Base-by-base conservation (phyloP, 2,113 vertebrate genomes). In the Sigmodon hispidus region DNA sequence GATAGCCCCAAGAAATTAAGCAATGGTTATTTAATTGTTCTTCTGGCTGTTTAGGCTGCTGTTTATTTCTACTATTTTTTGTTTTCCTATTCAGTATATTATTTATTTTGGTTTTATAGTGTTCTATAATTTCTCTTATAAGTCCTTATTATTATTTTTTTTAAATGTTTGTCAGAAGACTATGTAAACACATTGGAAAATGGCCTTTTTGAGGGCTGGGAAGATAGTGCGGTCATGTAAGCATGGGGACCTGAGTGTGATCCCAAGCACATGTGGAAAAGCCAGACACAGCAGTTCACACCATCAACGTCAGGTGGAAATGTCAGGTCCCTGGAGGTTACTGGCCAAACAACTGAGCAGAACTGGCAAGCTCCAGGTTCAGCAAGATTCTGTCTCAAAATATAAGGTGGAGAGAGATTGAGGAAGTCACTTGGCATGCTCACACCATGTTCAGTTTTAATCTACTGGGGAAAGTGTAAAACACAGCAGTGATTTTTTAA, bases 51-150 rank as follows among this genome's bases (percentile, higher is more conserved):
- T 69, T 11, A 84, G 84, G 26, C 63, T 79, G 50, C 21, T 96
- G 0, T 93, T 93, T 94, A 50, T 95, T 91, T 97, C 70, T 85
- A 55, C 21, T 80, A 29, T 85, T 83, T 61, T 80, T 92, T 92
- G 63, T 93, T 93, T 89, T 91, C 31, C 24, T 79, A 52, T 80
- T 80, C 73, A 61, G 31, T 57, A n/a, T 76, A 52, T 72, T 93
- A 65, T 76, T 96, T 92, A 8, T 72, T 70, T 96, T 89, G 1
- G 83, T 87, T 96, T 94, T 69, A 91, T 63, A 55, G 17, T 92
- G 19, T 94, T 94, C 90, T 84, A 93, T 87, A 16, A 15, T 89
- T 70, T 36, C 57, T 80, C 21, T 86, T 89, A 59, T 70, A 70
- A 45, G 73, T 83, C 43, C 24, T 93, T 84, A 89, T 86, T 94